Evolutionary conservation across 2,888 invertebrate genomes (phyloP).

Genomic region (Patella depressa): DNA sequence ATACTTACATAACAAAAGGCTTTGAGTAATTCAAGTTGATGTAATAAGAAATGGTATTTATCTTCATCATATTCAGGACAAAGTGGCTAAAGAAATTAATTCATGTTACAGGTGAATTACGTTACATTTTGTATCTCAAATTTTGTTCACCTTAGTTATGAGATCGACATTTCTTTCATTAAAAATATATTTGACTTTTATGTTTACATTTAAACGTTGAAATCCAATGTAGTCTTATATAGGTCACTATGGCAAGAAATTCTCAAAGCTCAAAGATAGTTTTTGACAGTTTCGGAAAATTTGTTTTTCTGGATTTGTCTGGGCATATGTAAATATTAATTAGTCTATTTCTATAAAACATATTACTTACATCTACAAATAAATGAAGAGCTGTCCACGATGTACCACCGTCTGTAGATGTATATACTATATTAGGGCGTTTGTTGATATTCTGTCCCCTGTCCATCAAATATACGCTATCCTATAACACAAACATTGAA

Average conservation of each 20-base stretch:
- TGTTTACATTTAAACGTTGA: no score
- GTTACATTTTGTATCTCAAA: no score
- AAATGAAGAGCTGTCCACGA: slow-evolving; percentile 67
- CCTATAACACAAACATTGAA: slow-evolving; percentile 45
- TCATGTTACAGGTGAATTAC: no score
- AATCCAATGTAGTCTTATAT: no score
- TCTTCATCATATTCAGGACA: slow-evolving; percentile 57
- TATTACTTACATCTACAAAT: slow-evolving; percentile 66
- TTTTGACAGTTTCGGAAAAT: neutral
- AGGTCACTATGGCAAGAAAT: no score
- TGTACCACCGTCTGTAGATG: slow-evolving; percentile 63
- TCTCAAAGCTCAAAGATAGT: no score
- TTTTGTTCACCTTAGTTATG: no score
- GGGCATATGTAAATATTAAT: neutral
- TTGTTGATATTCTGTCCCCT: slow-evolving; percentile 70
- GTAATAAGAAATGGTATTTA: slow-evolving; percentile 65
- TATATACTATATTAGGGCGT: slow-evolving; percentile 68
- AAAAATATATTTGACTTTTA: no score
- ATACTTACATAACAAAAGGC: slow-evolving; percentile 68
- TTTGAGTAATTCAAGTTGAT: slow-evolving; percentile 68
- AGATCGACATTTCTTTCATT: no score
- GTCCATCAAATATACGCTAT: slow-evolving; percentile 68
- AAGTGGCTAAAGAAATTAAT: slow-evolving; percentile 39
- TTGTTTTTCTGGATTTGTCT: neutral
- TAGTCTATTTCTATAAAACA: no score